Conservation (phyloP, 2,113 vertebrate genomes). For the Leptobrachium ailaonicum region DNA sequence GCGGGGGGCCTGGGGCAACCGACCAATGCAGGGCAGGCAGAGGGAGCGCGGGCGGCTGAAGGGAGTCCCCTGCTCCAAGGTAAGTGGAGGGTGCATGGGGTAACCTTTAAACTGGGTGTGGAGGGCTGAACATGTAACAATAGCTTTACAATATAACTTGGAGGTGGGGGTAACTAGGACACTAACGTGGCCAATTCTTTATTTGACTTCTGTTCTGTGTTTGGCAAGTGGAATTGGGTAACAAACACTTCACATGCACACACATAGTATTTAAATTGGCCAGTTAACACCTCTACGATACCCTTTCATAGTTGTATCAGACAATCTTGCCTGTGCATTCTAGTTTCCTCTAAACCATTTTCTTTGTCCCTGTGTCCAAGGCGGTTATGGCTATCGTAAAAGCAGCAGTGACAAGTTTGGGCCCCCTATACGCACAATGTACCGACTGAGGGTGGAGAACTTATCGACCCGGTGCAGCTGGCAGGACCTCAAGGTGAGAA, state of each 20-base stretch:
- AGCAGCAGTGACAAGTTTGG: conserved; percentile 92
- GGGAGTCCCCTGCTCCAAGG: conserved; percentile 25
- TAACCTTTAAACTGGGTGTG: background rate
- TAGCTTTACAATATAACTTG: background rate
- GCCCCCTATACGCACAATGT: conserved; percentile 92
- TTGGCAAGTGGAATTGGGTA: background rate
- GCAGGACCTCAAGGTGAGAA: conserved; percentile 93
- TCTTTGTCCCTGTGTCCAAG: conserved; percentile 84
- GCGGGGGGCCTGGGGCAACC: conserved; percentile 22
- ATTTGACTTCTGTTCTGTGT: background rate
- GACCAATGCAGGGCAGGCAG: conserved; percentile 13
- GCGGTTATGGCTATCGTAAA: conserved; percentile 91
- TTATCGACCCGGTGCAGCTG: conserved; percentile 96
- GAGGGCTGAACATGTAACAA: background rate
- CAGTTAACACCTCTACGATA: background rate
- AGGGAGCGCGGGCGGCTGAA: conserved; percentile 29
- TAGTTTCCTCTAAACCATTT: conserved; percentile 39
- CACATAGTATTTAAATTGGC: background rate
- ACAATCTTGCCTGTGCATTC: background rate
- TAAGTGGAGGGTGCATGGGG: conserved; percentile 40
- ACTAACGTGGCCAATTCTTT: no score
- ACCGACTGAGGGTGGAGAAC: conserved; percentile 97
- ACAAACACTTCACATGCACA: conserved; percentile 1
- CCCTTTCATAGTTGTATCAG: background rate
- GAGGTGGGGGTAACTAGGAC: background rate